Evolutionary conservation across 2,888 invertebrate species (phyloP), one percentile per base, ranked within the genome.

Genomic region (Brachypterus glaber): DNA sequence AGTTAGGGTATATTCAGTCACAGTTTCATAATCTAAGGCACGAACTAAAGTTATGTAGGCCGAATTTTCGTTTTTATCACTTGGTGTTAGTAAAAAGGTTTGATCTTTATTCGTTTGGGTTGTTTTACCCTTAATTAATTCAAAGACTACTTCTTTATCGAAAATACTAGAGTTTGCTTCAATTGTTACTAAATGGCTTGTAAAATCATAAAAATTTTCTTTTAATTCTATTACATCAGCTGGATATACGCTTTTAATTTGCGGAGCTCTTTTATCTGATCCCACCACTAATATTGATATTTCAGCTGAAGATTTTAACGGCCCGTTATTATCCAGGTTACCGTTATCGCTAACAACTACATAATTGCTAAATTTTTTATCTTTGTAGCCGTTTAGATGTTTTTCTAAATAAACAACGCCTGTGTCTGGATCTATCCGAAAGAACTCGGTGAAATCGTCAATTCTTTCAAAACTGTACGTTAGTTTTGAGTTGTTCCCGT

Each of bases 401-500:
- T 59, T 47, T 32, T 51, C 54, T 34, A 64, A 51, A 39, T 60
- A 59, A 58, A 93, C 86, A 43, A 90, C 82, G 16, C 93, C 93
- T 31, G 85, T 86, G 47, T 79, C 78, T 37, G 75, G 72, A 58
- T 89, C 85, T 47, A 93, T 86, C 46, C 72, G 72, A 63, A 93
- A 93, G 64, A 85, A 88, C 7, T 76, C 74, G 18, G 70, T 68
- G 32, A 65, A 53, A 32, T 65, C 59, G 17, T 61, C 59, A 17
- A 68, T 66, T 14, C 69, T 39, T 38, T 68, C 67, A 48, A 76
- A 63, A 45, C 69, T 73, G 62, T 91, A 93, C 45, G 76, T 74
- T 8, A 93, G 77, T 51, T 81, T 78, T 40, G 91, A 89, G 69
- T 96, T 96, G 59, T 83, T 79, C 9, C 91, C 89, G 57, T 90